phyloP scores from a whole-genome alignment of 2,888 invertebrate genomes.

The Dicyrtomina minuta region DNA sequence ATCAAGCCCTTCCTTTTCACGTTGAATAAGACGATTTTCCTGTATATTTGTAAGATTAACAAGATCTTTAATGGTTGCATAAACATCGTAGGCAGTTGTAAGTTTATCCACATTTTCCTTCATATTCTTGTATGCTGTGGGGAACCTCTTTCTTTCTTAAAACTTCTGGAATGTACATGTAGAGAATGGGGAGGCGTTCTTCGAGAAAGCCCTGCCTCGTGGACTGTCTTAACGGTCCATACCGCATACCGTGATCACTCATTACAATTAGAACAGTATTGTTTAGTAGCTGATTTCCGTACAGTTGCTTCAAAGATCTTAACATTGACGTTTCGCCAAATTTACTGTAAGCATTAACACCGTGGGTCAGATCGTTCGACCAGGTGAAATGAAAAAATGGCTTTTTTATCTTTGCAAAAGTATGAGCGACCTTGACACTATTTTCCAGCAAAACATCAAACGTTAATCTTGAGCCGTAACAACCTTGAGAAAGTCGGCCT shows the following conservation, averaged over 20 bases:
- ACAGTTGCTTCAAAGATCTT: background rate
- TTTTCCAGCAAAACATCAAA: background rate
- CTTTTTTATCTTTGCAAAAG: background rate
- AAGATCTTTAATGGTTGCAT: slow-evolving; percentile 34
- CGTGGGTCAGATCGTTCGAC: background rate
- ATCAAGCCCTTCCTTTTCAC: no score
- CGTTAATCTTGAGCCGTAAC: slow-evolving; percentile 2
- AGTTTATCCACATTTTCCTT: no score
- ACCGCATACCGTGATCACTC: no score
- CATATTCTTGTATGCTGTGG: slow-evolving; percentile 29
- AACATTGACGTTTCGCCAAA: background rate
- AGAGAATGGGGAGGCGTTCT: background rate
- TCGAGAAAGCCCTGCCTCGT: no score
- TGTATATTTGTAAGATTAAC: background rate
- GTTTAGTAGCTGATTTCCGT: background rate
- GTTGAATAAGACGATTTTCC: background rate
- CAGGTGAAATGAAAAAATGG: background rate
- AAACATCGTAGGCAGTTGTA: slow-evolving; percentile 36
- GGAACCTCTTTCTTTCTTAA: slow-evolving; percentile 28
- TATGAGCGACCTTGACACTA: background rate
- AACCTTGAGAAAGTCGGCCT: background rate
- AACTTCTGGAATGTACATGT: background rate
- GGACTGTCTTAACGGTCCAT: no score
- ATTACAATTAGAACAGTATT: background rate
- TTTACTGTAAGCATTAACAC: background rate